phyloP scores from a whole-genome alignment of 2,888 invertebrate genomes.

The Caenorhabditis virilis region DNA sequence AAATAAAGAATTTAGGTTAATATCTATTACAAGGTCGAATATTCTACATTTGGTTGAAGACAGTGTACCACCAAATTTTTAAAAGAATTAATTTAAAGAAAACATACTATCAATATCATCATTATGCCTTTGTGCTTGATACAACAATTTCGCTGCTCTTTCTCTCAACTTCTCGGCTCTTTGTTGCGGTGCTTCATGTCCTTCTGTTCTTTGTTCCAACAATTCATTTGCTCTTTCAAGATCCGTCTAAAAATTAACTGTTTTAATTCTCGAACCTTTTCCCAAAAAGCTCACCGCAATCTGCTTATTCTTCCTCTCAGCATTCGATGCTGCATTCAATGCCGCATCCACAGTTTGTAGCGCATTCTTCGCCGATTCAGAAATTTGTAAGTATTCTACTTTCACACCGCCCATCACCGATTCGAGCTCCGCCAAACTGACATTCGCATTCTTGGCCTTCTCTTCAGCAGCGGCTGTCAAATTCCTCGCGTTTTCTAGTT shows the following conservation, averaged over 20 bases:
- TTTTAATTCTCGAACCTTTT: neutral
- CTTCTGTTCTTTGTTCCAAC: constrained; percentile 55
- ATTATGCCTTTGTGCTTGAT: constrained; percentile 58
- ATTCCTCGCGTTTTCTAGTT: constrained; percentile 38
- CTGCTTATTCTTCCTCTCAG: constrained; percentile 51
- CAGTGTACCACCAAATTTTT: neutral
- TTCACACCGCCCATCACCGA: constrained; percentile 75
- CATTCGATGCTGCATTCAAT: constrained; percentile 37
- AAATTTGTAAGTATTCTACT: constrained; percentile 52
- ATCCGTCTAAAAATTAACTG: constrained; percentile 52
- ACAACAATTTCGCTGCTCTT: constrained; percentile 60
- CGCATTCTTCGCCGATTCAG: constrained; percentile 54
- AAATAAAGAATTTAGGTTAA: constrained; percentile 14
- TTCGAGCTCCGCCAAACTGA: constrained; percentile 79
- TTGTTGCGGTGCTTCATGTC: constrained; percentile 62
- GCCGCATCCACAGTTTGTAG: constrained; percentile 46
- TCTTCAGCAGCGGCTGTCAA: constrained; percentile 40
- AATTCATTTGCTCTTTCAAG: constrained; percentile 54
- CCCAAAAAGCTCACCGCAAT: constrained; percentile 15
- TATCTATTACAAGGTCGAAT: neutral
- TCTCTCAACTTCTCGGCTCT: constrained; percentile 57
- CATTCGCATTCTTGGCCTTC: constrained; percentile 74
- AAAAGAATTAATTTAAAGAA: neutral
- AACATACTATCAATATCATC: constrained; percentile 58
- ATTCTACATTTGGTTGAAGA: neutral